phyloP scores from a whole-genome alignment of 1,140 invertebrate genomes.

The Zelostemma sp. region DNA sequence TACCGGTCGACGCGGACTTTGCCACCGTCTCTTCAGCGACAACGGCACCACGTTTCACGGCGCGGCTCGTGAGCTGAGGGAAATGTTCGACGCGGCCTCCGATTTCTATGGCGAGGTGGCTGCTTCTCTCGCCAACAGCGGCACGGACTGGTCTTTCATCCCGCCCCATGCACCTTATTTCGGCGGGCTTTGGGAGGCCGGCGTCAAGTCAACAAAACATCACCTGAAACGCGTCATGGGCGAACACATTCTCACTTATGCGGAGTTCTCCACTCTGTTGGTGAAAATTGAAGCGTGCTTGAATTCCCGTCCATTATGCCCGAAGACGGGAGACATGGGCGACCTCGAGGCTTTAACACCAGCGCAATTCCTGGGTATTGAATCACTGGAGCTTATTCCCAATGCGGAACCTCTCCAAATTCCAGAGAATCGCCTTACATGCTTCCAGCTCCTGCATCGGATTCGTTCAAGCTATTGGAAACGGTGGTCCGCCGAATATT shows the following conservation, averaged over 20 bases:
- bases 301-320: not conserved
- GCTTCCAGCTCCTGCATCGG: conserved; percentile 41
- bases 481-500: conserved; percentile 46
- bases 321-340: not conserved
- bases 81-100: conserved; percentile 11
- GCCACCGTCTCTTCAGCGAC: conserved; percentile 32
- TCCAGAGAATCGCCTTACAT: conserved; percentile 21
- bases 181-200: conserved; percentile 1
- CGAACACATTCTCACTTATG: not conserved
- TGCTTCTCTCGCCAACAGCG: not conserved
- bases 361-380: not conserved
- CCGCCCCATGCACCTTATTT: conserved; percentile 12
- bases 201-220: conserved; percentile 15
- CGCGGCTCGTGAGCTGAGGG: conserved; percentile 21
- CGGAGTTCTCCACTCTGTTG: not conserved
- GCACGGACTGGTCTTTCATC: conserved; percentile 18
- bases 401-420: conserved; percentile 1
- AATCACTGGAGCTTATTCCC: not conserved
- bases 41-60: conserved; percentile 42
- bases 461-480: conserved; percentile 47
- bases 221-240: conserved; percentile 13
- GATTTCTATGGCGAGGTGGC: not conserved
- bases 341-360: not conserved
- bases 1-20: conserved; percentile 22
- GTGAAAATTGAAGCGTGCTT: not conserved